A percentile compares a stretch with the other conserved stretches of the same genome.
Evolutionary conservation across 2,113 vertebrate species (phyloP).

Genomic region (Peucedramus taeniatus): DNA sequence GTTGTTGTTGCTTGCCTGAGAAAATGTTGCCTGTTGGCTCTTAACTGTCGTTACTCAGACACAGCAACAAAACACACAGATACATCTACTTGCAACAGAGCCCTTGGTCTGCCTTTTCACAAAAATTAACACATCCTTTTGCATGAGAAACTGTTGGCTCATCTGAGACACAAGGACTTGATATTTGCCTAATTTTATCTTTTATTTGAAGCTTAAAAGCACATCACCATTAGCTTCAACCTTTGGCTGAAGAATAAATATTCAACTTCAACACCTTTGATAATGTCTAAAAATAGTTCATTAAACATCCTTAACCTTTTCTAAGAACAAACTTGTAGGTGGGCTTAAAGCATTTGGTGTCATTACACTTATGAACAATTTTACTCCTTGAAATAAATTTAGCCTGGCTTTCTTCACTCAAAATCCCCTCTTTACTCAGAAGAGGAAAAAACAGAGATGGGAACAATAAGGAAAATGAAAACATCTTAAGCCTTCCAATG

Average conservation of each 20-base stretch:
- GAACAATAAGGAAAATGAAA: neutral
- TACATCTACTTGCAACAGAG: neutral
- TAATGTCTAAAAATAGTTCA: neutral
- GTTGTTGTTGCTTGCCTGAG: neutral
- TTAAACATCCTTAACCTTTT: neutral
- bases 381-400: neutral
- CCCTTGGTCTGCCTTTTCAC: neutral
- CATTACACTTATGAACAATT: neutral
- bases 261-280: neutral
- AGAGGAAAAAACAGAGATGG: neutral
- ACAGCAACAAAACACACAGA: neutral
- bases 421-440: neutral
- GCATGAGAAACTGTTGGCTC: neutral
- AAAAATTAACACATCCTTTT: neutral
- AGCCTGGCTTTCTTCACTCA: neutral
- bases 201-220: neutral
- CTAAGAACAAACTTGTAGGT: neutral
- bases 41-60: neutral
- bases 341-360: neutral
- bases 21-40: neutral
- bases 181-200: neutral
- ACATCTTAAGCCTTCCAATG: neutral
- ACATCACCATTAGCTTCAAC: neutral
- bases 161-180: neutral
- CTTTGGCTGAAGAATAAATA: neutral